Conservation (phyloP, 37 sponge, comb jelly and placozoan species). For the Haliclona indistincta region DNA sequence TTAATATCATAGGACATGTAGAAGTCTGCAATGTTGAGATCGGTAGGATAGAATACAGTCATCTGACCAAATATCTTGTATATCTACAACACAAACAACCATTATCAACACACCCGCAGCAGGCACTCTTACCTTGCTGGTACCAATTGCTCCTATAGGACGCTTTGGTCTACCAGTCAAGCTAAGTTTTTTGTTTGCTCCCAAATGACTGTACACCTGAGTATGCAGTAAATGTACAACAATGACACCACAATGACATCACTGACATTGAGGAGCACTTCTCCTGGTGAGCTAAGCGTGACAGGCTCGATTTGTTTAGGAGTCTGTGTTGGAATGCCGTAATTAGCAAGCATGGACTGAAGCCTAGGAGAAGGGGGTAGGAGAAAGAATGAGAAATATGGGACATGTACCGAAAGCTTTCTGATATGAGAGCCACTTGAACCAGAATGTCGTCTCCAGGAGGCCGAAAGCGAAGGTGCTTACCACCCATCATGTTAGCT, state of each 20-base stretch:
- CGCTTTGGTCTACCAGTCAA: conserved; percentile 83
- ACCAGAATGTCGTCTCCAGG: conserved; percentile 59
- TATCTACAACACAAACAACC: conserved; percentile 15
- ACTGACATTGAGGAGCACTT: conserved; percentile 53
- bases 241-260: background rate
- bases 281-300: conserved; percentile 63
- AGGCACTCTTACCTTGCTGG: conserved; percentile 55
- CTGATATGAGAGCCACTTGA: conserved; percentile 87
- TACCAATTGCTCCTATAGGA: conserved; percentile 85
- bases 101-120: background rate
- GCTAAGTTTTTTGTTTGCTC: conserved; percentile 74
- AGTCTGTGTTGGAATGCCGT: conserved; percentile 92
- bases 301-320: conserved; percentile 85
- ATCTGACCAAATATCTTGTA: conserved; percentile 72
- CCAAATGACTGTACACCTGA: conserved; percentile 62
- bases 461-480: conserved; percentile 47
- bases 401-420: conserved; percentile 49
- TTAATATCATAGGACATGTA: conserved; percentile 87
- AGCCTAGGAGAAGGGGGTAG: conserved; percentile 39
- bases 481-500: conserved; percentile 15
- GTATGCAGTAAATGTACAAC: background rate
- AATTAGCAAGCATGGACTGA: conserved; percentile 85
- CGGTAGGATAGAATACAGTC: conserved; percentile 75
- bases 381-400: background rate
- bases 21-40: conserved; percentile 78